Conservation (phyloP, 2,888 invertebrate genomes). For the Habroteleia sp. region DNA sequence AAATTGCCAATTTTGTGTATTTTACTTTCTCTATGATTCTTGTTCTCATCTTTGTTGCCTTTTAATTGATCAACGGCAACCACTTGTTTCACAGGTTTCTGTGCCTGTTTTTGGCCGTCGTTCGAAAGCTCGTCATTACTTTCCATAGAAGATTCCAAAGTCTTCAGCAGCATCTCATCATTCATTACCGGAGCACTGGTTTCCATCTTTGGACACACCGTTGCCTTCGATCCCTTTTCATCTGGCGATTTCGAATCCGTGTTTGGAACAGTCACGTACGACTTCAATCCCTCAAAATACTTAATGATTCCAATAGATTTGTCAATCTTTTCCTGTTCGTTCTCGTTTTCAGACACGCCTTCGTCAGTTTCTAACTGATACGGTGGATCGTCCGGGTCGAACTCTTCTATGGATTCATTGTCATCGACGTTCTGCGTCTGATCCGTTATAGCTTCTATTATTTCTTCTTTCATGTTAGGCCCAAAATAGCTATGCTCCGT, state of each 20-base stretch:
- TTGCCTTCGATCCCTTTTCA: not conserved
- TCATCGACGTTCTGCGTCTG: conserved; percentile 56
- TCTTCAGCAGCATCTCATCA: conserved; percentile 47
- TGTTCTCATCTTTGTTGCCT: conserved; percentile 38
- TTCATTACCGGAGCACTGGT: conserved; percentile 30
- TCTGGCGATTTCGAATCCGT: not conserved
- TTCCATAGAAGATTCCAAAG: conserved; percentile 47
- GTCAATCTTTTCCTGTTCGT: conserved; percentile 21
- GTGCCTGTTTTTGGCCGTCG: conserved; percentile 17
- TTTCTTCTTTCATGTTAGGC: conserved; percentile 51
- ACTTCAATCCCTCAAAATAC: conserved; percentile 35
- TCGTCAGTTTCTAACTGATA: conserved; percentile 69
- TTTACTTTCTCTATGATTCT: conserved; percentile 54
- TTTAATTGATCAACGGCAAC: conserved; percentile 6
- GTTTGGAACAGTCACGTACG: conserved; percentile 36
- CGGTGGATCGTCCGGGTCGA: conserved; percentile 76
- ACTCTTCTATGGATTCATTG: conserved; percentile 77
- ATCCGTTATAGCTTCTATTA: not conserved
- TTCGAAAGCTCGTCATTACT: conserved; percentile 47
- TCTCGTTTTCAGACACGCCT: conserved; percentile 65
- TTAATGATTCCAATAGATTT: conserved; percentile 11
- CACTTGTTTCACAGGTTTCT: conserved; percentile 6
- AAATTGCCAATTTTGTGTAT: conserved; percentile 3
- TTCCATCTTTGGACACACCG: not conserved
- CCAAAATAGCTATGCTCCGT: conserved; percentile 44